Evolutionary conservation across 2,888 invertebrate species (phyloP).

Genomic region (Mimumesa dahlbomi): DNA sequence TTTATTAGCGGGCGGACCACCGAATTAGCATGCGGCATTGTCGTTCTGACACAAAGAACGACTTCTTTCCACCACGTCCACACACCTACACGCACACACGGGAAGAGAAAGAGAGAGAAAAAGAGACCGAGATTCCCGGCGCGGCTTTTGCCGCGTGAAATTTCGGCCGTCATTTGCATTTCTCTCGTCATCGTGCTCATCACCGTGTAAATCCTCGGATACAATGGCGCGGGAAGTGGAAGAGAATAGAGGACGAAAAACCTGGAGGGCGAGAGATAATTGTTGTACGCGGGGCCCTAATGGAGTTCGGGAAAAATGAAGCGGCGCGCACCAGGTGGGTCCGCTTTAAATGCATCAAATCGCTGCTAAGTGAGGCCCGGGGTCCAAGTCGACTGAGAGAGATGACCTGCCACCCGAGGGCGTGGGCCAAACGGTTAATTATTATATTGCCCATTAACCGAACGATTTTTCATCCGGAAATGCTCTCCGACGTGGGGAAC

Average conservation of each 20-base stretch:
- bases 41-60: slow-evolving; percentile 21
- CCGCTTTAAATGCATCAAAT: slow-evolving; percentile 70
- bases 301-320: slow-evolving; percentile 69
- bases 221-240: slow-evolving; percentile 29
- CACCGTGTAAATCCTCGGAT: slow-evolving; percentile 37
- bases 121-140: not conserved
- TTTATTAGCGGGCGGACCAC: slow-evolving; percentile 38
- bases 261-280: slow-evolving; percentile 67
- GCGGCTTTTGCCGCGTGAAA: slow-evolving; percentile 41
- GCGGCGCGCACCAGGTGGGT: slow-evolving; percentile 70
- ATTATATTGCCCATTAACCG: slow-evolving; percentile 68
- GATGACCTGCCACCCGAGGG: slow-evolving; percentile 45
- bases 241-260: slow-evolving; percentile 17
- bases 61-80: slow-evolving; percentile 6
- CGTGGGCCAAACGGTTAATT: slow-evolving; percentile 67
- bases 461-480: slow-evolving; percentile 63
- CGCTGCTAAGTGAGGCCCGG: slow-evolving; percentile 67
- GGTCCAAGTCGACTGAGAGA: slow-evolving; percentile 58
- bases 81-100: too few species aligned
- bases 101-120: not conserved
- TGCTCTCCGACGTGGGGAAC: not conserved
- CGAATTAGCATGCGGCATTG: slow-evolving; percentile 37
- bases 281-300: slow-evolving; percentile 68
- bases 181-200: slow-evolving; percentile 57
- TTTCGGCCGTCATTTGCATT: slow-evolving; percentile 56